These are phyloP conservation scores for Oryzias dopingdopingensis DNA, from an alignment of 2,797 vertebrate genomes.

Conservation along the genomic window DNA sequence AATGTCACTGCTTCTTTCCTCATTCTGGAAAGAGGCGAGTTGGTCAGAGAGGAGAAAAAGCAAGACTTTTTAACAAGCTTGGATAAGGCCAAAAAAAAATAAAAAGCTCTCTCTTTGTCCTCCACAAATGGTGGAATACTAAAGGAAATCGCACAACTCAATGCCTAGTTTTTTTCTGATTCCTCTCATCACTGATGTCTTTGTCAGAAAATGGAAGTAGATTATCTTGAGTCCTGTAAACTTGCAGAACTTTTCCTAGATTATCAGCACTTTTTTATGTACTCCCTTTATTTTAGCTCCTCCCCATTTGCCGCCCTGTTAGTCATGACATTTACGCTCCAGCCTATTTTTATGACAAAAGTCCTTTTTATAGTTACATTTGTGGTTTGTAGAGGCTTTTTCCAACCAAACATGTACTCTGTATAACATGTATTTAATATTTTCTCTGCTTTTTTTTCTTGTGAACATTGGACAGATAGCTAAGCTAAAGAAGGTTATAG, in stretches of 20 bases:
- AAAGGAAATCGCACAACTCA: slow-evolving; percentile 27
- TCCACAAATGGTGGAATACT: slow-evolving; percentile 48
- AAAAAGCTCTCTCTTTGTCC: slow-evolving; percentile 65
- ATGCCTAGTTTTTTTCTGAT: slow-evolving; percentile 49
- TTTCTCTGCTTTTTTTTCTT: too few relatives aligned
- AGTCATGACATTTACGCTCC: slow-evolving; percentile 35
- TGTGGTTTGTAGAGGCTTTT: slow-evolving; percentile 36
- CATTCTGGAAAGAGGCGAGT: slow-evolving; percentile 60
- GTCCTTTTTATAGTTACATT: slow-evolving; percentile 31
- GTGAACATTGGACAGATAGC: too few relatives aligned
- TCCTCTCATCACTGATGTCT: slow-evolving; percentile 32
- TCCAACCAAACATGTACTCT: too few relatives aligned
- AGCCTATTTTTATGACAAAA: slow-evolving; percentile 23
- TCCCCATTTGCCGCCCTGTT: slow-evolving; percentile 9
- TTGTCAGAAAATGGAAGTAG: slow-evolving; percentile 24
- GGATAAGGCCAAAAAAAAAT: slow-evolving; percentile 53
- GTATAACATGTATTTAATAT: too few relatives aligned
- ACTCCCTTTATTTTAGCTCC: slow-evolving; percentile 30
- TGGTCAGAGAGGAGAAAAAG: slow-evolving; percentile 47
- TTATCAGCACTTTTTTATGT: slow-evolving; percentile 19
- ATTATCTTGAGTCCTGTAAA: slow-evolving; percentile 41
- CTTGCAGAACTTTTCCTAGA: slow-evolving; percentile 20
- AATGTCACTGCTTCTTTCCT: slow-evolving; percentile 58
- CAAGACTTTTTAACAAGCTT: slow-evolving; percentile 44
- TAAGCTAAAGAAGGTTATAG: too few relatives aligned